Conservation (phyloP, 2,888 invertebrate species). For the Arge pagana region DNA sequence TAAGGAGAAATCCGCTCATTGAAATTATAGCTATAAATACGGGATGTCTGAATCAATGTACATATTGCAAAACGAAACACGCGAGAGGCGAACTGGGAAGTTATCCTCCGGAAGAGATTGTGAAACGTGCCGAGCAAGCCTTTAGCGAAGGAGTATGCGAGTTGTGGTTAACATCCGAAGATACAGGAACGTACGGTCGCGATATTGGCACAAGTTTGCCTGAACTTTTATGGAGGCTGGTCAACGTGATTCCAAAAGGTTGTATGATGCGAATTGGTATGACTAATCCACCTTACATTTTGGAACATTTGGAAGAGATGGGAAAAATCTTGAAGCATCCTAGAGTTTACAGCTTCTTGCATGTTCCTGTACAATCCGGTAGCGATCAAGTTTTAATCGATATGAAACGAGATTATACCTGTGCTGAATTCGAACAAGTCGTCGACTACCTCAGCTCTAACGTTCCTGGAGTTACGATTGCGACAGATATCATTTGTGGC, state of each 20-base stretch:
- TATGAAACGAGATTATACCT: conserved; percentile 94
- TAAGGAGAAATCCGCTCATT: conserved; percentile 92
- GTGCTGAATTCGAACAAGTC: conserved; percentile 87
- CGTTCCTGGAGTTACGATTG: conserved; percentile 91
- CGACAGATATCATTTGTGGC: conserved; percentile 98
- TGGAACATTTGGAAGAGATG: conserved; percentile 91
- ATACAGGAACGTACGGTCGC: conserved; percentile 95
- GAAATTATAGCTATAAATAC: conserved; percentile 97
- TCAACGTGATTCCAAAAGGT: conserved; percentile 75
- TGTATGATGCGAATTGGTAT: conserved; percentile 90
- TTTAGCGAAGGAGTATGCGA: conserved; percentile 93
- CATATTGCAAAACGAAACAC: conserved; percentile 98
- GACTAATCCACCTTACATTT: conserved; percentile 98
- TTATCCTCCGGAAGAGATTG: conserved; percentile 87
- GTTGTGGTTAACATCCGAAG: conserved; percentile 97
- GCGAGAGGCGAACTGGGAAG: conserved; percentile 96
- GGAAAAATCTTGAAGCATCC: conserved; percentile 86
- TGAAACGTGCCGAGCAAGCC: conserved; percentile 83
- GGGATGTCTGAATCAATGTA: conserved; percentile 97
- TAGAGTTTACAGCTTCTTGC: conserved; percentile 91
- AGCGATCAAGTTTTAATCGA: conserved; percentile 91
- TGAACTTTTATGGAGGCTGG: conserved; percentile 81
- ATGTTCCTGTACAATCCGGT: conserved; percentile 98
- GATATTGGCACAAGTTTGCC: conserved; percentile 91
- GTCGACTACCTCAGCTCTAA: conserved; percentile 79